These are phyloP conservation scores for Montipora capricornis DNA, from an alignment of 64 coral and sea anemone species.

Conservation along the genomic window DNA sequence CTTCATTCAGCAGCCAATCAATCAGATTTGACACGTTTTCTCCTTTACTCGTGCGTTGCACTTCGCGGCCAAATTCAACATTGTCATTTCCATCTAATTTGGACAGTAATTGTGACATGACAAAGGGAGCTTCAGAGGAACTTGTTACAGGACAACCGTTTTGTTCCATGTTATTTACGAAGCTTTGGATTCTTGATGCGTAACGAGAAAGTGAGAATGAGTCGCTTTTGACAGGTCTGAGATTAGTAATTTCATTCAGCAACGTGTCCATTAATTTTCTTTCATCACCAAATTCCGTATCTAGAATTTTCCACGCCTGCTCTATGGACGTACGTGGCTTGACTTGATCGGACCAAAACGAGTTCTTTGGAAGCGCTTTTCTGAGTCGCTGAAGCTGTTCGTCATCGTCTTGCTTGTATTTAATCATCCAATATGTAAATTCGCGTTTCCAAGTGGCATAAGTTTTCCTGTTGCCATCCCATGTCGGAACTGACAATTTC, in stretches of 20 bases:
- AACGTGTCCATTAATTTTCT: constrained; percentile 28
- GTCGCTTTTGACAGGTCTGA: constrained; percentile 1
- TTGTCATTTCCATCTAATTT: constrained; percentile 73
- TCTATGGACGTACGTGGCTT: not conserved
- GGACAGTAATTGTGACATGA: constrained; percentile 73
- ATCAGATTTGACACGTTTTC: constrained; percentile 66
- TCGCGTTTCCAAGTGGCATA: not conserved
- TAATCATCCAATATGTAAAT: constrained; percentile 1
- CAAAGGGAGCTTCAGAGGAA: constrained; percentile 65
- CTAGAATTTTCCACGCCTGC: constrained; percentile 33
- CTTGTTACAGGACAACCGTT: constrained; percentile 68
- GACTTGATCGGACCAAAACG: constrained; percentile 4
- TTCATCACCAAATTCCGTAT: constrained; percentile 18
- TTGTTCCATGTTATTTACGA: constrained; percentile 60
- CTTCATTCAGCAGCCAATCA: constrained; percentile 64
- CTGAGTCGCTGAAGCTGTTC: not conserved
- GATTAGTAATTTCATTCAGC: constrained; percentile 14
- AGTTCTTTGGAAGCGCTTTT: not conserved
- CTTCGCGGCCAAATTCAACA: constrained; percentile 64
- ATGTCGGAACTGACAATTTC: constrained; percentile 5
- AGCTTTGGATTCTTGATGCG: not conserved
- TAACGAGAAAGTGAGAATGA: constrained; percentile 5
- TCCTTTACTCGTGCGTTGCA: constrained; percentile 45
- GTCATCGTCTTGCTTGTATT: not conserved
- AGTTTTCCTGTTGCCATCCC: constrained; percentile 1